Evolutionary conservation across 2,113 vertebrate species (phyloP), one percentile per base, ranked within the genome.

Genomic region (Carassius gibelio): DNA sequence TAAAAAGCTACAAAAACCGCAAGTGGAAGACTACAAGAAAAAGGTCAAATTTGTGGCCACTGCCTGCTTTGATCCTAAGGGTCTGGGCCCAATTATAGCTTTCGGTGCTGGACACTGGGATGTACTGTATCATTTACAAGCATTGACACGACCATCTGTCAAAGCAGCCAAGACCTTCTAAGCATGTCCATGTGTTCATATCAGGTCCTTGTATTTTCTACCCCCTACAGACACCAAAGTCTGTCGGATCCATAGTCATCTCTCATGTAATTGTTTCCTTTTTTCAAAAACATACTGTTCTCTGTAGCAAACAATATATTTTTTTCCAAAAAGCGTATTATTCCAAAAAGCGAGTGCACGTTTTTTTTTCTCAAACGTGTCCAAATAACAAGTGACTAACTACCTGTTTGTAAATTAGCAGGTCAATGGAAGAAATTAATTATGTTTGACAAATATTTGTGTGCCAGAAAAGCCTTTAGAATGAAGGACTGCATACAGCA

Each of bases 161-260:
- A 91, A 88, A 88, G 74, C 61, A 55, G 84, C 87, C 72, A 50
- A 76, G 34, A 30, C 5, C 72, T 52, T 11, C 30, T 76, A 88
- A 91, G 85, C 79, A 75, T 11, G 91, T 92, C 89, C 89, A 92
- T 86, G 87, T 91, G 91, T 88, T 45, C 8, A 21, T 42, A n/a
- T 69, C 64, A 80, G 14, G 36, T 85, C 82, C 66, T 62, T 72
- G 34, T 55, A 75, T 84, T 82, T 50, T 85, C 48, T 59, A 17
- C 68, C 45, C 9, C 57, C 72, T 21, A 52, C 15, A 10, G 38
- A 34, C 38, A 66, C 21, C 19, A 62, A 4, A 0, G 69, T 48
- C 75, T 45, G 1, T 36, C 55, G 6, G 57, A 78, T 13, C 15
- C 75, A 4, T 52, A 42, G 36, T 11, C 19, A 72, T n/a, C 38